Evolutionary conservation across 2,113 vertebrate genomes (phyloP), one percentile per base, ranked within the genome.

Genomic region (Archocentrus centrarchus): DNA sequence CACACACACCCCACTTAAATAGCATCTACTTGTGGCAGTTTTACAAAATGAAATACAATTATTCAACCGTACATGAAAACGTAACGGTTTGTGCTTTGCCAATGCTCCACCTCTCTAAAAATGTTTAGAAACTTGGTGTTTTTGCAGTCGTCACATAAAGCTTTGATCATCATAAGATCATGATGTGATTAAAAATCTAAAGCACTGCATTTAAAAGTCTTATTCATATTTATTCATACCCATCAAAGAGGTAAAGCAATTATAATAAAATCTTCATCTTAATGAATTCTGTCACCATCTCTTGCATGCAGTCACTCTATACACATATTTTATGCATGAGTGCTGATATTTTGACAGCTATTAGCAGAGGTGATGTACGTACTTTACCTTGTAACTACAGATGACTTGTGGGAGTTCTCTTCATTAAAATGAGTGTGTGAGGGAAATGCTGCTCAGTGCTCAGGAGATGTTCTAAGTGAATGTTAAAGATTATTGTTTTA

Each of bases 291-390:
- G 47, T 86, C 75, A 50, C 22, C 18, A 15, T 59, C 14, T 87
- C 39, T 35, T 0, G 8, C 27, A 32, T 5, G 4, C 24, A 22
- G 61, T 35, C 61, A 37, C 53, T 73, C 32, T 39, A 17, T 47
- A 13, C 30, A 27, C 68, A 79, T 59, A 60, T 61, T 82, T 77
- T 59, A 77, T 84, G 73, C 81, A 88, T 57, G 61, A 77, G 22
- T 39, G 50, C 32, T 11, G 44, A 75, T 59, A 75, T 78, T 86
- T 79, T 85, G 86, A 91, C 89, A 89, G 79, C 77, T 77, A 73
- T 89, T 86, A 86, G 59, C 60, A 17, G 64, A 81, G 83, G 79
- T 89, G 81, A 88, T 83, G 55, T 57, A 73, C 53, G 2, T 32
- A 79, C 68, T 83, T 89, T 88, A 84, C 73, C 80, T 39, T 79